Evolutionary conservation across 2,113 vertebrate species (phyloP).

Genomic region (Chloebia gouldiae): DNA sequence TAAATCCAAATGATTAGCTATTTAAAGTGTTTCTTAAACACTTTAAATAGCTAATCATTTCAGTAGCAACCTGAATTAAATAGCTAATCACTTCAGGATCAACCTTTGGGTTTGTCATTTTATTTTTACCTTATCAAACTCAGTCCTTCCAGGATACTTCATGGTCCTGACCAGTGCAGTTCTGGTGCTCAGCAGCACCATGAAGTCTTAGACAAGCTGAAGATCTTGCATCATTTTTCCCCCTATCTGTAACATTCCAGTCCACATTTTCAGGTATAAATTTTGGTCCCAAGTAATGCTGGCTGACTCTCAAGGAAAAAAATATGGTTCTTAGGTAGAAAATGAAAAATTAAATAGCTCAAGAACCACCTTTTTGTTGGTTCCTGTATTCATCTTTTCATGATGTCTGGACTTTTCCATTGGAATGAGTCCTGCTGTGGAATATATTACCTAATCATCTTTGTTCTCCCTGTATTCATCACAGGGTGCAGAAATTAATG

Average conservation of each 20-base stretch:
- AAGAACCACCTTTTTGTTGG: background rate
- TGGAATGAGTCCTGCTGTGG: background rate
- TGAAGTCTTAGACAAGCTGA: background rate
- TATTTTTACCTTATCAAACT: background rate
- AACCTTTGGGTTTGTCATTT: background rate
- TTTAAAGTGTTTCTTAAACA: background rate
- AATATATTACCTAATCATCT: background rate
- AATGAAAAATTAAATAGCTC: background rate
- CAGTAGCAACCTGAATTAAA: background rate
- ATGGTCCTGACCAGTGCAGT: background rate
- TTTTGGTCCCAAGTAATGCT: background rate
- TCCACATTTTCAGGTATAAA: background rate
- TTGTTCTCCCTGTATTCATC: background rate
- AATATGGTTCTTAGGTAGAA: background rate
- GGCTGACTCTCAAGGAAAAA: background rate
- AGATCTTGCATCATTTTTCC: fast-evolving
- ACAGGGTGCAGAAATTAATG: background rate
- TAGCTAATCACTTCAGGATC: background rate
- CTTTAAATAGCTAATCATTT: background rate
- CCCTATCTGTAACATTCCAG: background rate
- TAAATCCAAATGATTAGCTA: background rate
- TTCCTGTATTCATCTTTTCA: background rate
- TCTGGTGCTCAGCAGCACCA: background rate
- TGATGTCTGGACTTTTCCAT: background rate
- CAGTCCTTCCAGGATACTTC: background rate